Conservation (phyloP, 2,113 vertebrate species). For the Chiloscyllium plagiosum region DNA sequence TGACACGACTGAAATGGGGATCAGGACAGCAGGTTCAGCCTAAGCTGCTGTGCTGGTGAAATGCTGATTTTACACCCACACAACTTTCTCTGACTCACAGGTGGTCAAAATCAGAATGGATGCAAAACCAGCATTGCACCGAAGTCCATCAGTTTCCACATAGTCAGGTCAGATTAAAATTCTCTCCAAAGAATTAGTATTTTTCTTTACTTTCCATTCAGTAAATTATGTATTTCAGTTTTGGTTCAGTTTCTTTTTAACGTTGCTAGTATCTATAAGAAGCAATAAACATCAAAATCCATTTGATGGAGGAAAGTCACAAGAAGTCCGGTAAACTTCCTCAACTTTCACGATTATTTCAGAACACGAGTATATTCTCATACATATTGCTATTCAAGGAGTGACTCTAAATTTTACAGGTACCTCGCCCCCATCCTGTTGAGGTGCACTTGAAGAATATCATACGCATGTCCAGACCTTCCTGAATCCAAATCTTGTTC, state of each 20-base stretch:
- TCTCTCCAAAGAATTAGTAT: background rate
- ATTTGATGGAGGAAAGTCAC: background rate
- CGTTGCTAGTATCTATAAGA: background rate
- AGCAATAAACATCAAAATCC: background rate
- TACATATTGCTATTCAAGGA: background rate
- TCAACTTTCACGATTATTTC: background rate
- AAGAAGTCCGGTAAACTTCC: background rate
- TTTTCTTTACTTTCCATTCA: too few relatives aligned
- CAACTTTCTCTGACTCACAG: background rate
- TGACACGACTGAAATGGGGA: background rate
- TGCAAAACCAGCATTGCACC: background rate
- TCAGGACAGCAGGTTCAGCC: background rate
- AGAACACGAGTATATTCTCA: background rate
- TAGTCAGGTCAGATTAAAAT: background rate
- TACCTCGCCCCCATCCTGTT: slow-evolving; percentile 81
- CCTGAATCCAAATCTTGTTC: slow-evolving; percentile 98
- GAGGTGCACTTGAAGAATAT: slow-evolving; percentile 94
- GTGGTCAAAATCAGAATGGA: background rate
- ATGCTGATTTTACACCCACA: background rate
- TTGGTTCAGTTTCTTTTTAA: background rate
- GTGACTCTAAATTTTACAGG: background rate
- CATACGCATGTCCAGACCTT: slow-evolving; percentile 97
- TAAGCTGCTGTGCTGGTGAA: background rate
- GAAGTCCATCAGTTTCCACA: background rate
- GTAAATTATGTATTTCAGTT: too few relatives aligned